Evolutionary conservation across 2,113 vertebrate species (phyloP), one percentile per base, ranked within the genome.

Genomic region (Rhadina sibilatrix): DNA sequence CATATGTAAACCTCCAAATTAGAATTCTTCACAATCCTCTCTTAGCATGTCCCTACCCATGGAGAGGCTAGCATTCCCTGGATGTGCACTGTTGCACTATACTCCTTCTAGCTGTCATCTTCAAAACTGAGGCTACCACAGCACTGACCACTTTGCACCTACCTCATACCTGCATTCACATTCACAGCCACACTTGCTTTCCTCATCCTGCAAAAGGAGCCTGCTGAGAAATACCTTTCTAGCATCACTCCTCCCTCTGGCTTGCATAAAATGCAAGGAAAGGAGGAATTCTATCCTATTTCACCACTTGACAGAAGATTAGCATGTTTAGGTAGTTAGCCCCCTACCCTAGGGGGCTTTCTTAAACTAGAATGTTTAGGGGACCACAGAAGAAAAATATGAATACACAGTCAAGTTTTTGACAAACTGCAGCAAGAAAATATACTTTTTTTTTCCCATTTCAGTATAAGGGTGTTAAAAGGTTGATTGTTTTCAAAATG

Each of bases 1-100:
- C n/a, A n/a, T n/a, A n/a, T n/a, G n/a, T n/a, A n/a, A n/a, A n/a
- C n/a, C n/a, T n/a, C n/a, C n/a, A n/a, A 78, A 22, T 15, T 50
- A 81, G 28, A 91, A 56, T 10, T 49, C 1, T 49, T 83, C 54
- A 20, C 5, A 89, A 33, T 59, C 12, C 23, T 28, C 22, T 40
- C 5, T 18, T 28, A 68, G 4, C 14, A 27, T 6, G 30, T 64
- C 11, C 18, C 23, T 49, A 23, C 61, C 11, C 0, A 4, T 13
- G 25, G 24, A 57, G 25, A 68, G 19, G 35, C 6, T 54, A 53
- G 22, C 11, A 42, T 59, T 82, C 61, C 60, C 49, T 60, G 37
- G 11, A 33, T 15, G 12, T 28, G 1, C 9, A 18, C 31, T 4
- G 0, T 6, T 50, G 35, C 5, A 3, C 72, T 70, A 5, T 5